These are phyloP conservation scores for Trypoxylus dichotomus DNA, from an alignment of 1,140 invertebrate genomes.

Conservation along the genomic window DNA sequence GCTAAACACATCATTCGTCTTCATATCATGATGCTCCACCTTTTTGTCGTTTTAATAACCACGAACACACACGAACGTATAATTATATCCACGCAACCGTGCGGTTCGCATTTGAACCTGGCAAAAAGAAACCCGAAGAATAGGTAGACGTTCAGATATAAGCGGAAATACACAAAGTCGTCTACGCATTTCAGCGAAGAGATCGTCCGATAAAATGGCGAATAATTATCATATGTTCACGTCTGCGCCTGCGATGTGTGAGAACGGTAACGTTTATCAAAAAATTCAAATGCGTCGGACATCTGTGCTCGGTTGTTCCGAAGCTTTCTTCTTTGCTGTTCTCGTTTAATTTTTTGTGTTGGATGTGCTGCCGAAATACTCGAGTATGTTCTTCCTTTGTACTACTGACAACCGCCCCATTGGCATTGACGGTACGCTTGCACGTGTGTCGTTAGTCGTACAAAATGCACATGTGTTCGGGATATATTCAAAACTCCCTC, in stretches of 20 bases:
- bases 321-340: not conserved
- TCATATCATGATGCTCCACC: not conserved
- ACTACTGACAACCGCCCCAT: not conserved
- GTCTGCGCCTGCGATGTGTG: not conserved
- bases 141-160: not conserved
- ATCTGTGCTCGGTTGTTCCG: not conserved
- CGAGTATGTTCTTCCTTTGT: not conserved
- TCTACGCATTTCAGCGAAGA: not conserved
- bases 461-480: constrained; percentile 34
- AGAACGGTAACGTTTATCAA: not conserved
- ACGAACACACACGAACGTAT: not conserved
- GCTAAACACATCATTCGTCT: not conserved
- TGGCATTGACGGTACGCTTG: constrained; percentile 26
- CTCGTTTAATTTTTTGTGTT: not conserved
- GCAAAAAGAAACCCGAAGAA: not conserved
- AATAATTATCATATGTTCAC: constrained; percentile 8
- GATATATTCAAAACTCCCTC: constrained; percentile 28
- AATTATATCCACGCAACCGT: not conserved
- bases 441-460: constrained; percentile 31
- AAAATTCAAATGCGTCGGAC: constrained; percentile 1
- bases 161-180: not conserved
- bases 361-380: not conserved
- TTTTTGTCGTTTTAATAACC: not conserved
- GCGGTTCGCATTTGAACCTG: not conserved
- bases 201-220: constrained; percentile 1